These are phyloP conservation scores for Melanerpes formicivorus DNA, from an alignment of 2,113 vertebrate species.

Conservation along the genomic window DNA sequence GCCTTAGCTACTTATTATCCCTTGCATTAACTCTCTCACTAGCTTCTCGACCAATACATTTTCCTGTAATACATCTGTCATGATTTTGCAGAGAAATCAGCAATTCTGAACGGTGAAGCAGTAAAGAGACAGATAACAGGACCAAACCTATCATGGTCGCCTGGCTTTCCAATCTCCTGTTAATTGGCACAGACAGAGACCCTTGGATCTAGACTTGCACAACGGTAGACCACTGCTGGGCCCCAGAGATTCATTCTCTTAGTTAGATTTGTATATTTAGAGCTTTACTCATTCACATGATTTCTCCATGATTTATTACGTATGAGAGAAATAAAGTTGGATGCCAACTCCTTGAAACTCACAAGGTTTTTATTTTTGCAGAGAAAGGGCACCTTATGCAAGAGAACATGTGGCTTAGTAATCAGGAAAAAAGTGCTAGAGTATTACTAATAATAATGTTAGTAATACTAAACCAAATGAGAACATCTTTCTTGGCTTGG, in stretches of 20 bases:
- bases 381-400: neutral
- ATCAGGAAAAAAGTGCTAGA: neutral
- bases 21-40: constrained; percentile 34
- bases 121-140: neutral
- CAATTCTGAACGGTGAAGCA: constrained; percentile 5
- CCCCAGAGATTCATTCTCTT: neutral
- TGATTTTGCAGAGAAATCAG: constrained; percentile 27
- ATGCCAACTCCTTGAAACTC: neutral
- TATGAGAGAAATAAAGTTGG: neutral
- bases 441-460: neutral
- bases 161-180: constrained; percentile 31
- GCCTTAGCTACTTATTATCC: constrained; percentile 35
- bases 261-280: constrained; percentile 44
- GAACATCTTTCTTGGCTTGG: neutral
- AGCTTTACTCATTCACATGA: constrained; percentile 33
- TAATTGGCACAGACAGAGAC: constrained; percentile 30
- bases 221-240: neutral
- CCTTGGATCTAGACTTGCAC: neutral
- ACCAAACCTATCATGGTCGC: neutral
- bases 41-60: constrained; percentile 22
- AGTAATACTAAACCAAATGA: neutral
- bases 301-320: constrained; percentile 2
- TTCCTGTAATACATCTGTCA: constrained; percentile 5
- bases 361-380: neutral
- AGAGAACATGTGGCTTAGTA: constrained; percentile 1